phyloP scores from a whole-genome alignment of 2,888 invertebrate species.

The Drosophila mettleri region DNA sequence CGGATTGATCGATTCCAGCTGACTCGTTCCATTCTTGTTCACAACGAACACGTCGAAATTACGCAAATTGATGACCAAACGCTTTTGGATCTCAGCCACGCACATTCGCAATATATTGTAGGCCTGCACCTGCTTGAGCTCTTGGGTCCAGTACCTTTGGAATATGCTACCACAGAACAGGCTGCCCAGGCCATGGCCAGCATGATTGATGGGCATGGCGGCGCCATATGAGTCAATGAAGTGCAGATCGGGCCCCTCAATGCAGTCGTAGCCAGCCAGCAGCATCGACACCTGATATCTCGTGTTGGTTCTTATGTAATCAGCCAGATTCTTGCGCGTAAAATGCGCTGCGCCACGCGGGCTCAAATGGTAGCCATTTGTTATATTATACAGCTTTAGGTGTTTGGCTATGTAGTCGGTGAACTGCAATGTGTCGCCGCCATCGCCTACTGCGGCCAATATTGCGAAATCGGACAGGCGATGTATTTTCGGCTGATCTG shows the following conservation, averaged over 20 bases:
- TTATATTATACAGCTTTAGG: conserved; percentile 98
- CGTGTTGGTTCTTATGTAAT: conserved; percentile 94
- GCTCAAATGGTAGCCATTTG: conserved; percentile 97
- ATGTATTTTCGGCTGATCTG: conserved; percentile 96
- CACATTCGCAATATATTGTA: conserved; percentile 93
- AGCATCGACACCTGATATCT: conserved; percentile 79
- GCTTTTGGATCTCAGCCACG: conserved; percentile 93
- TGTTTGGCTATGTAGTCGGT: conserved; percentile 98
- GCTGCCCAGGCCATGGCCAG: conserved; percentile 97
- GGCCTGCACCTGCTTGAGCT: conserved; percentile 91
- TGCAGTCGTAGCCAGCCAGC: conserved; percentile 88
- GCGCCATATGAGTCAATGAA: conserved; percentile 98
- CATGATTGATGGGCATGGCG: conserved; percentile 93
- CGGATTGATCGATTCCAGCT: conserved; percentile 88
- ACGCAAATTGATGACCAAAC: conserved; percentile 95
- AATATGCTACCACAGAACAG: conserved; percentile 95
- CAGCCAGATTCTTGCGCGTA: conserved; percentile 95
- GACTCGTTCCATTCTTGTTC: conserved; percentile 92
- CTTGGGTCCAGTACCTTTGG: conserved; percentile 93
- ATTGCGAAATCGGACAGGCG: conserved; percentile 94
- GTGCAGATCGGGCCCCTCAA: conserved; percentile 92
- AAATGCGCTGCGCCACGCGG: conserved; percentile 96
- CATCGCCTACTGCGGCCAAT: conserved; percentile 96
- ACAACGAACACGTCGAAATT: conserved; percentile 95
- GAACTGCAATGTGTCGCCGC: conserved; percentile 97